phyloP scores from a whole-genome alignment of 2,113 vertebrate genomes.

The Budorcas taxicolor region DNA sequence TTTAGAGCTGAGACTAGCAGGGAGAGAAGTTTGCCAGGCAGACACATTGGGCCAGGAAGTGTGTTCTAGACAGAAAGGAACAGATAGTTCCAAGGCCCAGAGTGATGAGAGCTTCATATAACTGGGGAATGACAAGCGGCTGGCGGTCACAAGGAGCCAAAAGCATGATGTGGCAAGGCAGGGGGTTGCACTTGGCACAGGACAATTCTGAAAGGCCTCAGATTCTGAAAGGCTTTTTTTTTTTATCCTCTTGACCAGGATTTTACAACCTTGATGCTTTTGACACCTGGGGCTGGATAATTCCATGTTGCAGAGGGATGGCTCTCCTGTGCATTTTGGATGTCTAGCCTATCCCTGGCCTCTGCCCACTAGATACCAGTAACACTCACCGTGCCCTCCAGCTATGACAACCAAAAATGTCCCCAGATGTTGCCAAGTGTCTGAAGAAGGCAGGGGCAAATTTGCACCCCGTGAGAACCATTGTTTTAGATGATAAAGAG shows the following conservation, averaged over 20 bases:
- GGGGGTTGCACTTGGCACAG: background rate
- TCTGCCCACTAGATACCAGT: background rate
- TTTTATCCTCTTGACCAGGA: background rate
- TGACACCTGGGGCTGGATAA: background rate
- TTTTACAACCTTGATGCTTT: background rate
- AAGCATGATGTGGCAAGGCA: background rate
- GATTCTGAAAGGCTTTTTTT: background rate
- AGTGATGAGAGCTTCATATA: accelerated
- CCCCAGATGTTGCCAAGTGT: background rate
- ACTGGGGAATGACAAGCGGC: too few relatives aligned
- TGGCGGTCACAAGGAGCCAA: background rate
- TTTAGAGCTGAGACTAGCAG: background rate
- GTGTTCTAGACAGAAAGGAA: background rate
- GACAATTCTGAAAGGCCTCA: background rate
- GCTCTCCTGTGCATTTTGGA: too few relatives aligned
- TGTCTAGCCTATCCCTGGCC: background rate
- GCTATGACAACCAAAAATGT: background rate
- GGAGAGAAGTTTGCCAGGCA: background rate
- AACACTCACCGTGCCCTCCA: background rate
- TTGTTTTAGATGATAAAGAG: background rate
- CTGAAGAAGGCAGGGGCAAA: background rate
- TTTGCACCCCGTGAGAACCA: background rate
- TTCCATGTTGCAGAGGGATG: background rate
- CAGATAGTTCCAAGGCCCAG: background rate
- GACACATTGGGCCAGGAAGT: background rate